Evolutionary conservation across 2,113 vertebrate genomes (phyloP), one percentile per base, ranked within the genome.

Genomic region (Pelusios castaneus): DNA sequence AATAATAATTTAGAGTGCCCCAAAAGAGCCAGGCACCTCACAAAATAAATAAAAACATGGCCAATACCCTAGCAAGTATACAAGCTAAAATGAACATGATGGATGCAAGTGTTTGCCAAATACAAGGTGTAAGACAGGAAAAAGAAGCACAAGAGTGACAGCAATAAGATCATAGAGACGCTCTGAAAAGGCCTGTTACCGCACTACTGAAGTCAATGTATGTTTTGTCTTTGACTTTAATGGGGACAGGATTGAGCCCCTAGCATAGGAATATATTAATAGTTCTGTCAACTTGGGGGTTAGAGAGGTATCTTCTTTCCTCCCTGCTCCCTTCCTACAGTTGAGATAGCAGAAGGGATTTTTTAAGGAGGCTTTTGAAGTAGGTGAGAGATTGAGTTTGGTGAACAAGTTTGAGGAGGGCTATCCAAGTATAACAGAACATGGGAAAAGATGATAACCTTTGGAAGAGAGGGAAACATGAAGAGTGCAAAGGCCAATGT

Each of bases 321-420:
- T 58, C 54, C 54, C 82, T 81, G 45, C 87, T 41, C 56, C 8
- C 9, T 91, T 89, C 41, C 87, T 21, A 67, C 11, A 70, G n/a
- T 51, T 56, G 84, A 89, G 34, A 80, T 19, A 75, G 41, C 19
- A 89, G 88, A 89, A n/a, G 76, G 51, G 82, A 11, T 70, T 21
- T 67, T 67, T 22, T 16, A 91, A 80, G 10, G 8, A 93, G 31
- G 85, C 81, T 92, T 93, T 93, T 89, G 43, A 25, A 70, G 21
- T 14, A 92, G 29, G 29, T 89, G 77, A 38, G n/a, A 67, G 77
- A 10, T 4, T 80, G n/a, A 5, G 70, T n/a, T 73, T 94, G 51
- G 49, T 76, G 79, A n/a, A 90, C 25, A 84, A 73, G 25, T 8
- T 90, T 47, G 6, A 79, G 93, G 84, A 90, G 87, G 88, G 10